Percentiles rank a stretch among this genome's conserved stretches.
These are phyloP conservation scores for Eulemur rubriventer DNA, from an alignment of 2,797 vertebrate genomes.

Conservation along the genomic window DNA sequence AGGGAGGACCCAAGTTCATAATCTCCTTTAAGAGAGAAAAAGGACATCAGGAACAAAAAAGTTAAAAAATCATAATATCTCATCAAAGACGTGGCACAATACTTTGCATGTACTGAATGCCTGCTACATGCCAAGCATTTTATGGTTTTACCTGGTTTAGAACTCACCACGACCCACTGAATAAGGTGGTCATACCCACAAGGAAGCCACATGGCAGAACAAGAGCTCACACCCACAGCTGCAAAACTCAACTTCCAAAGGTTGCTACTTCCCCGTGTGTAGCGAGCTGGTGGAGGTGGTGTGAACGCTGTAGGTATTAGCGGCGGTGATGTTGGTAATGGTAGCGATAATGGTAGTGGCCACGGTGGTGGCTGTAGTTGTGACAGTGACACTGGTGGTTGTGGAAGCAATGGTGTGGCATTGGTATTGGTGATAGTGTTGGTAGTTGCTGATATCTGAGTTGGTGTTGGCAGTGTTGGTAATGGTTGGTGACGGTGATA, in stretches of 20 bases:
- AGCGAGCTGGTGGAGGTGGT: rapidly evolving
- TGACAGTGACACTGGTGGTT: rapidly evolving
- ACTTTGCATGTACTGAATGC: background rate
- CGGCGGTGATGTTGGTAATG: rapidly evolving
- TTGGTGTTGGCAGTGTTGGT: no score
- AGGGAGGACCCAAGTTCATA: background rate
- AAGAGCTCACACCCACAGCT: background rate
- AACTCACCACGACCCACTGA: background rate
- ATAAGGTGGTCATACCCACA: no score
- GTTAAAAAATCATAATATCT: background rate
- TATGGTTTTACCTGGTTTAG: background rate
- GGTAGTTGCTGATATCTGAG: background rate
- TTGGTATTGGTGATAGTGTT: no score
- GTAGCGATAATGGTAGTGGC: no score
- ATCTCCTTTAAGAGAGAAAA: background rate
- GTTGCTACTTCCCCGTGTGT: rapidly evolving
- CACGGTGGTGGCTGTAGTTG: rapidly evolving
- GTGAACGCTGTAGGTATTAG: rapidly evolving
- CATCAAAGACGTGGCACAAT: background rate
- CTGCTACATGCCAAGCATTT: background rate
- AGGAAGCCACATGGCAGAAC: background rate
- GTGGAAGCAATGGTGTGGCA: background rate
- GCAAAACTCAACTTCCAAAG: background rate
- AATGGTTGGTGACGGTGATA: background rate
- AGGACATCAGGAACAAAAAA: background rate